These are phyloP conservation scores for Anoplophora glabripennis DNA, from an alignment of 1,140 invertebrate species.

Conservation along the genomic window DNA sequence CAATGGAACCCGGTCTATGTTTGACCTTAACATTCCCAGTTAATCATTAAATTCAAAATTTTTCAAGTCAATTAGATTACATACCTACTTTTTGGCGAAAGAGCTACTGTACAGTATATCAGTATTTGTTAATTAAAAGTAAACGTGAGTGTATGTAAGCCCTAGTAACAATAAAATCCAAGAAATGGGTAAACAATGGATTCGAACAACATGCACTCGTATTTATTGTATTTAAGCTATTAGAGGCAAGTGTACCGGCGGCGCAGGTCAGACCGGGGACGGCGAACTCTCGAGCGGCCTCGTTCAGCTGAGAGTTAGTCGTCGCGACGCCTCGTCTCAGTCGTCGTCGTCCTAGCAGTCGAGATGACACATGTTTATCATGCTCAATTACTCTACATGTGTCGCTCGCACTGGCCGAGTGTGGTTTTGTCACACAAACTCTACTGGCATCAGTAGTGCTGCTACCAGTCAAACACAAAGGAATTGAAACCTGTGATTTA, in stretches of 20 bases:
- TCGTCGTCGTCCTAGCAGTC: constrained; percentile 3
- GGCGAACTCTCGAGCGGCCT: constrained; percentile 17
- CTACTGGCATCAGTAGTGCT: not conserved
- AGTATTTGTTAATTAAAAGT: too few relatives aligned
- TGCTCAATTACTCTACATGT: constrained; percentile 26
- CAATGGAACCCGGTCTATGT: too few relatives aligned
- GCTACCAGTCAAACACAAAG: not conserved
- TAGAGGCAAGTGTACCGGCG: constrained; percentile 6
- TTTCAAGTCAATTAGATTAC: too few relatives aligned
- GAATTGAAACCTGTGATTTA: constrained; percentile 19
- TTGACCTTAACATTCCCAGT: too few relatives aligned
- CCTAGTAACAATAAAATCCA: too few relatives aligned
- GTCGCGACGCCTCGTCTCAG: constrained; percentile 24
- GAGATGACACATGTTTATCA: constrained; percentile 24
- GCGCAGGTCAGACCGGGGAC: constrained; percentile 22
- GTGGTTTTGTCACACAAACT: not conserved
- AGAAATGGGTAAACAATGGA: constrained; percentile 18
- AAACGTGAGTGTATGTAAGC: too few relatives aligned
- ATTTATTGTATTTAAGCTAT: constrained; percentile 9
- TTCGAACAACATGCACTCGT: constrained; percentile 11
- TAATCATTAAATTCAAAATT: too few relatives aligned
- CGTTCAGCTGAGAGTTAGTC: constrained; percentile 20
- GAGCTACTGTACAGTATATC: too few relatives aligned
- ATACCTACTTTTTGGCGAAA: too few relatives aligned
- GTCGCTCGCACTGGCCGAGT: constrained; percentile 5